Evolutionary conservation across 2,888 invertebrate species (phyloP), one percentile per base, ranked within the genome.

Genomic region (Drosophila robusta): DNA sequence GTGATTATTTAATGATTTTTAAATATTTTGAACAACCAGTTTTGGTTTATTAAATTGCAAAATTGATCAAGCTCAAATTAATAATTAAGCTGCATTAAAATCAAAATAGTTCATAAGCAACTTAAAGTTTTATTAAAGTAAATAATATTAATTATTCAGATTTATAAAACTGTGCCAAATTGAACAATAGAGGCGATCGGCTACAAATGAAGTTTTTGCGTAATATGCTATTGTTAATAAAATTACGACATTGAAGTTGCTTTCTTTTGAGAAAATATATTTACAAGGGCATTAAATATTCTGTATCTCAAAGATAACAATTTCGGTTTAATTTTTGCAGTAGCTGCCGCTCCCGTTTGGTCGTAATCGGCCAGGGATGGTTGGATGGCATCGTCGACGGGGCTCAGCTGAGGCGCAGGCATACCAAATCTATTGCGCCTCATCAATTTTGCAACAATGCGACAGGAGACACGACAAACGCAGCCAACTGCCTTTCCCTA

Each of bases 381-480:
- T 18, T 34, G 54, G 54, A 26, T 66, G 42, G 57, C 56, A 56
- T 50, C 67, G 50, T 56, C 67, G 67, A 45, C 36, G 41, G 50
- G 57, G 46, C 64, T 60, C 38, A 60, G 36, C 52, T 68, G 60
- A 46, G 60, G 55, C 63, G 24, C 41, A 46, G 61, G 51, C 68
- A 75, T 56, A 39, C 71, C 69, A 65, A 71, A 79, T 78, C 78
- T 68, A 78, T 79, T 79, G 76, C 78, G 87, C 75, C 84, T 88
- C 89, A 86, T 88, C 84, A 88, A 88, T 84, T 75, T 71, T 77
- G 84, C 87, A 88, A 88, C 84, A 88, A 84, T 83, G 87, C 87
- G 80, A 78, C 79, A 78, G 75, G 57, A 84, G 78, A 77, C 68
- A 77, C 57, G 38, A 60, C 61, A 72, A 65, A 64, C 56, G 73